Evolutionary conservation across 2,888 invertebrate genomes (phyloP).

Genomic region (Leptinotarsa haldemani): DNA sequence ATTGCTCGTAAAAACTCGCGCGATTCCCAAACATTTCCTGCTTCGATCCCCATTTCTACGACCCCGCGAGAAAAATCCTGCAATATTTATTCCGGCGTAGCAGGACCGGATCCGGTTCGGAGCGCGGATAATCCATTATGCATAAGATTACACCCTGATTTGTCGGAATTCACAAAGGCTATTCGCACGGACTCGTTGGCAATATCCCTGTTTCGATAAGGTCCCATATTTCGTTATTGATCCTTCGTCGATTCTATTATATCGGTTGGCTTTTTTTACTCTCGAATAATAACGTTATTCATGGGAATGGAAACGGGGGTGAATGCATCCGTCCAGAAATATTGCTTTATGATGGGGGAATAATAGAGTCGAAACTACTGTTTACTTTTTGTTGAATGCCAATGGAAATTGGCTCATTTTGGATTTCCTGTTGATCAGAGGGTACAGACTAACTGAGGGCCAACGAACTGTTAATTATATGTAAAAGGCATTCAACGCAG

Average conservation of each 20-base stretch:
- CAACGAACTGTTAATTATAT: too few species aligned
- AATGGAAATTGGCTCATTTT: too few species aligned
- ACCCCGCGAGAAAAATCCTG: conserved; percentile 2
- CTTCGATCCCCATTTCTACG: background rate
- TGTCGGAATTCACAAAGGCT: background rate
- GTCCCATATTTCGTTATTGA: background rate
- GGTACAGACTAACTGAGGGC: too few species aligned
- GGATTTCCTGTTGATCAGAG: too few species aligned
- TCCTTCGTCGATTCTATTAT: background rate
- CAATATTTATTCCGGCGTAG: conserved; percentile 21
- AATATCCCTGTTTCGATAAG: conserved; percentile 4
- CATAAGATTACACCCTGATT: conserved; percentile 21
- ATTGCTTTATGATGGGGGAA: too few species aligned
- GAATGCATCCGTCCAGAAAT: too few species aligned
- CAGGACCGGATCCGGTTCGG: background rate
- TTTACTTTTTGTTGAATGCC: too few species aligned
- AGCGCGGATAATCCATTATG: conserved; percentile 14
- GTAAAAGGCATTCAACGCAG: too few species aligned
- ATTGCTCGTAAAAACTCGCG: background rate
- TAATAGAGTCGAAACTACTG: too few species aligned
- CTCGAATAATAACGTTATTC: background rate
- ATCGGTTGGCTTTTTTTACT: background rate
- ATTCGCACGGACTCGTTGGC: conserved; percentile 11
- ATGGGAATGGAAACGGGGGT: background rate
- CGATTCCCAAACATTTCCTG: background rate